Conservation (phyloP, 2,797 vertebrate species). For the Acanthis flammea region DNA sequence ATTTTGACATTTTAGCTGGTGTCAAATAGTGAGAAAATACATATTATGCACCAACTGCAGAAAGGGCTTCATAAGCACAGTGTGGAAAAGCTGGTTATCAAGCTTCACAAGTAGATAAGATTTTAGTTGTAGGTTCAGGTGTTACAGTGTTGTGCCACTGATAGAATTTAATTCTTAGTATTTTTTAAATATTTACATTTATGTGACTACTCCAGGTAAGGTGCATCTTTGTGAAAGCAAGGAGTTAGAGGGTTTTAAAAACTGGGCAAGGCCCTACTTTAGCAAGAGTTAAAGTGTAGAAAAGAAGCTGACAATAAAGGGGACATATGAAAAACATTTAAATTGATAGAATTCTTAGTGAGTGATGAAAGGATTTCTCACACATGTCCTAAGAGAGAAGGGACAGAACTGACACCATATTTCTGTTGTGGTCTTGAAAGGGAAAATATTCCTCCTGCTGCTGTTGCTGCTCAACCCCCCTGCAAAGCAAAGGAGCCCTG, state of each 20-base stretch:
- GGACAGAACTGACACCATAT: background rate
- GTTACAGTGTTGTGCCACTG: background rate
- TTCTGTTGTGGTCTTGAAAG: background rate
- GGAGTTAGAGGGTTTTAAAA: background rate
- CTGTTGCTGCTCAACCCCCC: background rate
- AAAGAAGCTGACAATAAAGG: background rate
- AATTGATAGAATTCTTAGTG: background rate
- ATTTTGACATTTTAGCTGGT: background rate
- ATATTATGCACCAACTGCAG: accelerated
- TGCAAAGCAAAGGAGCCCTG: background rate
- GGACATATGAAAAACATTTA: background rate
- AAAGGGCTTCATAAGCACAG: background rate
- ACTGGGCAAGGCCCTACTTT: background rate
- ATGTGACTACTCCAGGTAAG: background rate
- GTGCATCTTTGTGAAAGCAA: background rate
- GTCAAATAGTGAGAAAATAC: background rate
- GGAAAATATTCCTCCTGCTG: background rate
- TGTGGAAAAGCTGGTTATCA: background rate
- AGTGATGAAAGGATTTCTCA: background rate
- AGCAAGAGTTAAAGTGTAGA: background rate
- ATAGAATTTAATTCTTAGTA: background rate
- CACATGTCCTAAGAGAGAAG: background rate
- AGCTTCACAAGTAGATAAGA: background rate
- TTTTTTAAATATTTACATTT: background rate
- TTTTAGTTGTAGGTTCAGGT: background rate